Conservation (phyloP, 2,113 vertebrate species). For the Clarias gariepinus region DNA sequence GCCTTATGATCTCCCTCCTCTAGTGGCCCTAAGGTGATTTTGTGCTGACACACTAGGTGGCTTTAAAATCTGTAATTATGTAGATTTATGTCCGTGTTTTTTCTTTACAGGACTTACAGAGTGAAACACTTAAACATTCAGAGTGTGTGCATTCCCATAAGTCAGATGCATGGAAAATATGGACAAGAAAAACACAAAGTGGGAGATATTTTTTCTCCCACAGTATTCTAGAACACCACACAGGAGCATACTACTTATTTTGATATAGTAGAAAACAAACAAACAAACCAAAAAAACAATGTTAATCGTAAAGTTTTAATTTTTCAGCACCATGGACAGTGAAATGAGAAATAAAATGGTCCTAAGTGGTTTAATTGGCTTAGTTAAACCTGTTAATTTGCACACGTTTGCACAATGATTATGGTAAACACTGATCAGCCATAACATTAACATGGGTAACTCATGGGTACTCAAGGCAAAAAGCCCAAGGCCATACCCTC, state of each 20-base stretch:
- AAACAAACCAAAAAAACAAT: neutral
- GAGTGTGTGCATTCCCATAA: neutral
- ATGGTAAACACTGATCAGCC: no score
- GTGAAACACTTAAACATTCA: neutral
- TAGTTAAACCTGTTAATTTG: neutral
- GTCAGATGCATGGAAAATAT: slow-evolving; percentile 12
- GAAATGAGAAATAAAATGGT: neutral
- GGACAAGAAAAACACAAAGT: neutral
- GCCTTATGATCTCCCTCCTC: slow-evolving; percentile 29
- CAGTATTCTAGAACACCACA: neutral
- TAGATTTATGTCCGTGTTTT: neutral
- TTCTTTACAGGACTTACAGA: neutral
- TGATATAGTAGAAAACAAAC: neutral
- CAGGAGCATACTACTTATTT: slow-evolving; percentile 3
- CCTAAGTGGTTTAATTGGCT: neutral
- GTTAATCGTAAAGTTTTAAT: slow-evolving; percentile 9
- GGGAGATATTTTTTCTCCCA: neutral
- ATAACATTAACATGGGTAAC: no score
- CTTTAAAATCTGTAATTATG: slow-evolving; percentile 16
- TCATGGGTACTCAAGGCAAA: no score
- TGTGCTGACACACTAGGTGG: neutral
- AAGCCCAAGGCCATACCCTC: no score
- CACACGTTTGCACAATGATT: neutral
- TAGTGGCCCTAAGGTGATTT: neutral
- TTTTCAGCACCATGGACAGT: slow-evolving; percentile 63